Base-by-base conservation (phyloP, 2,113 vertebrate genomes). In the Corvus cornix region DNA sequence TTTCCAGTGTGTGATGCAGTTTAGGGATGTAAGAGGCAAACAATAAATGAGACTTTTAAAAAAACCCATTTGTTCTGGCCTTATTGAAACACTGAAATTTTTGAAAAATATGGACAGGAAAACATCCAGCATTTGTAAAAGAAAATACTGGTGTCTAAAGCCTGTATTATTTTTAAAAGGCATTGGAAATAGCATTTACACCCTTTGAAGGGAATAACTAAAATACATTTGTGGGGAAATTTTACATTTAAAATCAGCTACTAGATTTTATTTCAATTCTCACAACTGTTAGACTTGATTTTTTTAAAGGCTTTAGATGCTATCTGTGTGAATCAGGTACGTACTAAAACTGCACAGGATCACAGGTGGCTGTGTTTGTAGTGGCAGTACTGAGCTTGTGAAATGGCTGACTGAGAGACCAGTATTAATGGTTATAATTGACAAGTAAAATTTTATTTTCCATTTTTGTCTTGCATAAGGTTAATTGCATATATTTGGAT, bases 11-110 rank as follows among this genome's bases (percentile, higher is more conserved):
- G 48, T 88, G 68, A 44, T 41, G 41, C 88, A 63, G 88, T 77
- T 82, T 88, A 93, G 95, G 90, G 94, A 70, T 55, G 48, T n/a
- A 88, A 68, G 60, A 96, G 92, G 90, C 90, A 52, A 96, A 95
- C 82, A 96, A 96, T 96, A 96, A 96, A 97, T 78, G 39, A 95
- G 78, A 93, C 87, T 94, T 97, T 59, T 56, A 82, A 96, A 95
- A 90, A 87, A 70, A 26, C 10, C 26, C 13, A 22, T 56, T 93
- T 90, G 90, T 80, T 88, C 60, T 91, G n/a, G 75, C 80, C 39
- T 96, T 96, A 70, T 41, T 96, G 63, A 73, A 88, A 46, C 10
- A 9, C 7, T 73, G 35, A 70, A 68, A 58, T 55, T 21, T 84
- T 52, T 64, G 17, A 55, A 72, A 49, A 28, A 3, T 33, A 15